Base-by-base conservation (phyloP, 2,113 vertebrate genomes). In the Pseudonaja textilis region DNA sequence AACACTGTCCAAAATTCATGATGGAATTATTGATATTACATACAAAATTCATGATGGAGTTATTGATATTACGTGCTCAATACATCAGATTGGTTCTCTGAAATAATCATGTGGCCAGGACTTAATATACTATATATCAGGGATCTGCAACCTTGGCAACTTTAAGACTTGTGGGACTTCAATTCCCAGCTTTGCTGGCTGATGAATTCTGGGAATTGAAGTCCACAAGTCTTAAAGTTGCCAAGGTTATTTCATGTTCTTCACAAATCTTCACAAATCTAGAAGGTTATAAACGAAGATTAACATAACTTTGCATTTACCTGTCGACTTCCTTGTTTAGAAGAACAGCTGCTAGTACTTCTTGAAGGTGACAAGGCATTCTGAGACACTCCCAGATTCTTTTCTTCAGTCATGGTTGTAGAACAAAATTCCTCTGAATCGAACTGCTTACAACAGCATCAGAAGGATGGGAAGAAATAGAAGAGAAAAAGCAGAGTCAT, bases 321-420 rank as follows among this genome's bases (percentile, higher is more conserved):
- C 99, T 99, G 99, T 94, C 99, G 98, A 96, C 98, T 99, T 96
- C 98, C 99, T 54, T 98, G 98, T 97, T 99, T 99, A 91, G 99
- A 99, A 18, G 99, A 99, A 94, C 98, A 98, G 97, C 98, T 99
- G 96, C 99, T 99, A 88, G 98, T 99, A 97, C 99, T 99, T 96
- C 98, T 98, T 50, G 99, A 99, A 95, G 98, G 98, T 85, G 99
- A 99, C 45, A 98, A 97, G 97, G 99, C 97, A 96, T 98, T 99
- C 96, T 99, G 99, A 89, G 99, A 98, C 96, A 98, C 98, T 61
- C 96, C 96, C 1, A 98, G 97, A 96, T 94, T 97, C 94, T 97
- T 98, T 94, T 99, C 99, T 95, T 99, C 99, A 90, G 96, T 98
- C 98, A 98, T 99, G 97, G 97, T 98, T 61, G 34, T 94, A 90